Conservation (phyloP, 2,888 invertebrate genomes). For the Lasioglossum villosulum region DNA sequence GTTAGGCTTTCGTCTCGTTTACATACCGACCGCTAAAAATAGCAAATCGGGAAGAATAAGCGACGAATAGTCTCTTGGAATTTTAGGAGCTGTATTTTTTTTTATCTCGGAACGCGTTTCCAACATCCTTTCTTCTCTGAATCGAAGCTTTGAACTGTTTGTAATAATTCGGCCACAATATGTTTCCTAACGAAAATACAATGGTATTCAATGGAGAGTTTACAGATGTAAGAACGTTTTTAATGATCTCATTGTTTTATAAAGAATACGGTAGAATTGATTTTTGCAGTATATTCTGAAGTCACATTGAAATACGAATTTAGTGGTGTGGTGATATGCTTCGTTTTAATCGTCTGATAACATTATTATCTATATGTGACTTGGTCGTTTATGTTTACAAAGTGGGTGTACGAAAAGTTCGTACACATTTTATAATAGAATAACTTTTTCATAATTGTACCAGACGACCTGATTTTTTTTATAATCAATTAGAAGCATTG, state of each 20-base stretch:
- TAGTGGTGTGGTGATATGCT: background rate
- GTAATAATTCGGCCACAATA: background rate
- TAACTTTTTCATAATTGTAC: no score
- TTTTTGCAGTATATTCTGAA: no score
- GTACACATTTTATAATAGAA: no score
- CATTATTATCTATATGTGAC: background rate
- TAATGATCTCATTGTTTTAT: no score
- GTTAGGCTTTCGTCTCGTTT: conserved; percentile 24
- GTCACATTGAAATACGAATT: no score
- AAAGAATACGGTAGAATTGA: no score
- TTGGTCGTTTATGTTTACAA: background rate
- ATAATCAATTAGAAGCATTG: no score
- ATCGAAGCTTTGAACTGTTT: background rate
- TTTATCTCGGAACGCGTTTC: background rate
- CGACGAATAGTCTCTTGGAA: background rate
- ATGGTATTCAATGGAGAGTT: background rate
- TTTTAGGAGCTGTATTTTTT: background rate
- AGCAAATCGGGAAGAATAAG: background rate
- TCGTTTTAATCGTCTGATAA: background rate
- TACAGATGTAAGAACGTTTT: no score
- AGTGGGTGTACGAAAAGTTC: no score
- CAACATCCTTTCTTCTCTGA: background rate
- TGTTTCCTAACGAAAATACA: background rate
- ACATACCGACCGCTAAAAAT: conserved; percentile 9
- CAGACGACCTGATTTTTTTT: no score